Evolutionary conservation across 2,888 invertebrate genomes (phyloP), one percentile per base, ranked within the genome.

Genomic region (Sphecodes monilicornis): DNA sequence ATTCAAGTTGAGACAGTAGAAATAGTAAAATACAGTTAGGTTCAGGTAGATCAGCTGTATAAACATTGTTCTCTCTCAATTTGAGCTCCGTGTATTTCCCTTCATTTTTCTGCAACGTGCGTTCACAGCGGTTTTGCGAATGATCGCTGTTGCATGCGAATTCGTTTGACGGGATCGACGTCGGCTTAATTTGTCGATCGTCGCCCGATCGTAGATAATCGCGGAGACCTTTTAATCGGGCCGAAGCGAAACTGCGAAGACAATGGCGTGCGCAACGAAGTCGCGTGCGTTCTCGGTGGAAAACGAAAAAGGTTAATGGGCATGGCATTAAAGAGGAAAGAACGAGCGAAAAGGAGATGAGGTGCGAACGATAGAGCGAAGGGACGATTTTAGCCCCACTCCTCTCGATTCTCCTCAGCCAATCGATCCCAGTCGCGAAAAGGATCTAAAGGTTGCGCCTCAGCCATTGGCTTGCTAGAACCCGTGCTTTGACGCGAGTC

Each of bases 291-390:
- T 60, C 50, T 36, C n/a, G 66, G 26, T 57, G 41, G 36, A 76
- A 71, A 78, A 78, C 50, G 82, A 78, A 64, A 80, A 77, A 71
- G 72, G 83, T 79, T 80, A 86, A 85, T 78, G 79, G 78, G 60
- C 50, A 84, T 68, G 76, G 60, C 68, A 57, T 73, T 76, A 76
- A 85, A 76, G 73, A 69, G 32, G 76, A 78, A 66, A 74, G 78
- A 77, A 26, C 60, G 69, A 80, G 73, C 64, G 76, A 77, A 80
- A 85, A 60, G 80, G 74, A 82, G 82, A 78, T 60, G 76, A 85
- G 84, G 78, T 78, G 76, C 70, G 86, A 86, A 84, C 72, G 84
- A 84, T 85, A 79, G 70, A 74, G 79, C 73, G 76, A 84, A 80
- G 80, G 74, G 76, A 66, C 84, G 78, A 77, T 69, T 76, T 39